Evolutionary conservation across 2,113 vertebrate species (phyloP).

Genomic region (Zosterops borbonicus): DNA sequence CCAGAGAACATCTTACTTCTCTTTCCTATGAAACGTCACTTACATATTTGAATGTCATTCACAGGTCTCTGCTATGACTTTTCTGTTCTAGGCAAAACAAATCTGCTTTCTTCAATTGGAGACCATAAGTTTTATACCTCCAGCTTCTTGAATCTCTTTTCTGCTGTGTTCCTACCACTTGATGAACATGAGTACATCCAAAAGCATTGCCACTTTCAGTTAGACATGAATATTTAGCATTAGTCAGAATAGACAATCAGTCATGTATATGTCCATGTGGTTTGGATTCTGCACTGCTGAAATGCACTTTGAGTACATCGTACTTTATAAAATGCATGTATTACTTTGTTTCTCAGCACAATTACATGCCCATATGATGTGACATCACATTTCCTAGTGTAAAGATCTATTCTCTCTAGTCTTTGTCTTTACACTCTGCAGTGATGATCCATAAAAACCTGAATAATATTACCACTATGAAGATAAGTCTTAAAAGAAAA

Average conservation of each 20-base stretch:
- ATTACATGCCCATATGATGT: not conserved
- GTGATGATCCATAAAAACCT: not conserved
- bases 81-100: not conserved
- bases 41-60: not conserved
- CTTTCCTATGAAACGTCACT: not conserved
- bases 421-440: not conserved
- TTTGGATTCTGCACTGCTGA: not conserved
- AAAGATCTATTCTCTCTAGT: not conserved
- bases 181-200: not conserved
- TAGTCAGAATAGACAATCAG: not conserved
- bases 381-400: not conserved
- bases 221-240: not conserved
- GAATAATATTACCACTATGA: not conserved
- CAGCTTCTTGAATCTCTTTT: not conserved
- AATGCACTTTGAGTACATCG: not conserved
- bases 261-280: not conserved
- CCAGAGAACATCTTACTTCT: not conserved
- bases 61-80: not conserved
- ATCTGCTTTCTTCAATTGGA: not conserved
- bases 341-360: not conserved
- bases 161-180: not conserved
- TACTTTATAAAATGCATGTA: not conserved
- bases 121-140: not conserved
- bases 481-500: not conserved
- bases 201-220: not conserved